Conservation (phyloP, 2,888 invertebrate species). For the Athalia circularis region DNA sequence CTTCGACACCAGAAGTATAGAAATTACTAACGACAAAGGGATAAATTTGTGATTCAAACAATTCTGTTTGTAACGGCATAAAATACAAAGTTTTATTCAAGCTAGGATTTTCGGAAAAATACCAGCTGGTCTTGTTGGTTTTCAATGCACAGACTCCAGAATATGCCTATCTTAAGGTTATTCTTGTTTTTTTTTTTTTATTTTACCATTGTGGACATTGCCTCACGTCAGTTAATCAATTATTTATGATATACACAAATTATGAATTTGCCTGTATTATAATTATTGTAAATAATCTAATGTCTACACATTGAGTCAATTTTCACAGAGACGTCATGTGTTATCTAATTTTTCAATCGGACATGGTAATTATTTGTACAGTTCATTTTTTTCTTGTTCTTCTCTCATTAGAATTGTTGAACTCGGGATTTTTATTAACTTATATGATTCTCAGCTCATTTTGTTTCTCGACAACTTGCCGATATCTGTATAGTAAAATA, state of each 20-base stretch:
- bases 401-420: neutral
- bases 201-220: neutral
- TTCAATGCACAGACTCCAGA: no score
- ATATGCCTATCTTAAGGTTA: no score
- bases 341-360: no score
- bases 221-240: no score
- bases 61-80: no score
- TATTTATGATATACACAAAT: neutral
- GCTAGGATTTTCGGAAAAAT: no score
- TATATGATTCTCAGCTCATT: neutral
- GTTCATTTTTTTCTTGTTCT: neutral
- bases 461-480: neutral
- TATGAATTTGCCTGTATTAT: neutral
- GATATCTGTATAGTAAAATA: conserved; percentile 21
- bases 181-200: neutral
- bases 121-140: no score
- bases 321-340: neutral
- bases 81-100: no score
- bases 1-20: neutral
- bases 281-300: conserved; percentile 2
- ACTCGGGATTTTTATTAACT: neutral
- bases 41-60: neutral
- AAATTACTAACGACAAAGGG: neutral
- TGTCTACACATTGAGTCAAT: neutral
- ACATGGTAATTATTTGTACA: no score